A percentile compares a stretch with the other conserved stretches of the same genome.
phyloP scores from a whole-genome alignment of 2,113 vertebrate species.

The Mionectes macconnelli region DNA sequence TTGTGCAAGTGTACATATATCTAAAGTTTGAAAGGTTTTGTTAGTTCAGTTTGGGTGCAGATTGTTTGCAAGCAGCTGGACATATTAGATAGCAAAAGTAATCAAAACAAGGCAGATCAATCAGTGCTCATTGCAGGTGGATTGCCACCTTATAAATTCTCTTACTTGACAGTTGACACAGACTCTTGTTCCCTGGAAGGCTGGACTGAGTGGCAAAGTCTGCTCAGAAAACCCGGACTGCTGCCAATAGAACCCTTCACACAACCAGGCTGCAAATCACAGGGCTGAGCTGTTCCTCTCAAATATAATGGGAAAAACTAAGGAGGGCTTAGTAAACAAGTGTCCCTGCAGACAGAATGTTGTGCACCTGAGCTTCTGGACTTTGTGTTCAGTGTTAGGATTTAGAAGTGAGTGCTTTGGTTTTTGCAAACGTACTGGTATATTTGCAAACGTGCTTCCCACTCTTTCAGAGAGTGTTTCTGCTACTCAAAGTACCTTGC shows the following conservation, averaged over 20 bases:
- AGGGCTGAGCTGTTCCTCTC: background rate
- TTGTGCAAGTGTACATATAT: background rate
- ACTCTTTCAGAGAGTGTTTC: background rate
- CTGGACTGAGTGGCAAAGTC: background rate
- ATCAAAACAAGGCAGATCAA: background rate
- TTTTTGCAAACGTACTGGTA: background rate
- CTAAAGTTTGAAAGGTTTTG: background rate
- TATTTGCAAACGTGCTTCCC: background rate
- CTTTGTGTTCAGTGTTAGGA: background rate
- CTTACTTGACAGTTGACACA: background rate
- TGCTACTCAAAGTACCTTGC: background rate
- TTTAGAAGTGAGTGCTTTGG: background rate
- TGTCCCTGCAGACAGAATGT: background rate
- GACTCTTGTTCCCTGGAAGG: background rate
- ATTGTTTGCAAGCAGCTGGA: background rate
- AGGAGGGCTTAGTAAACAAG: background rate
- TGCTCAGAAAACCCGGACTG: background rate
- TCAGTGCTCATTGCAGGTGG: background rate
- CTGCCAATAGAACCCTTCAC: background rate
- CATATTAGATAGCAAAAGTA: background rate
- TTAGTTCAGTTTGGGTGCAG: background rate
- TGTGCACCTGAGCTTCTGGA: too few relatives aligned
- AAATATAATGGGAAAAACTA: background rate
- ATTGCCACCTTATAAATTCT: background rate
- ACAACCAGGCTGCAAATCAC: background rate